Evolutionary conservation across 2,888 invertebrate species (phyloP).

Genomic region (Rhagium mordax): DNA sequence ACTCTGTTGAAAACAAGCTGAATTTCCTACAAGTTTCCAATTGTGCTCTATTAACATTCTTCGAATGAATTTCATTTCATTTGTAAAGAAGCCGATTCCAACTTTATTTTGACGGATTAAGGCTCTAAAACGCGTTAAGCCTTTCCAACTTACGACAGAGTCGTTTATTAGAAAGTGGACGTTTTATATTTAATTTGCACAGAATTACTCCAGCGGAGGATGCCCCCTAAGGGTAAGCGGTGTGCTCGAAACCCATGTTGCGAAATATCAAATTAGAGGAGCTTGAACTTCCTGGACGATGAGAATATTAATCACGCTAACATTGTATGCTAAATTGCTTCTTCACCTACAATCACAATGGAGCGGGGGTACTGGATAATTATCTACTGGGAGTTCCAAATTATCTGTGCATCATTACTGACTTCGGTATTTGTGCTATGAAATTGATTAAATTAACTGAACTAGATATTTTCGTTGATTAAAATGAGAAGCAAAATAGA

Average conservation of each 20-base stretch:
- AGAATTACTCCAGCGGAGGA: neutral
- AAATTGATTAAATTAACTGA: no score
- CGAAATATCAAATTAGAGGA: constrained; percentile 4
- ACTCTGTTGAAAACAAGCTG: neutral
- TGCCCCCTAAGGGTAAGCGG: neutral
- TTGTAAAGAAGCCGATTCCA: neutral
- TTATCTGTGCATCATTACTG: no score
- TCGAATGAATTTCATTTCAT: neutral
- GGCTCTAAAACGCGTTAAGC: neutral
- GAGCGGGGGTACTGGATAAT: neutral
- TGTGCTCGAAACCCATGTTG: neutral
- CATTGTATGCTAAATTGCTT: neutral
- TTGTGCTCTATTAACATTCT: neutral
- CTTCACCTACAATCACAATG: neutral
- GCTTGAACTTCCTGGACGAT: constrained; percentile 11
- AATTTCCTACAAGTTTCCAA: neutral
- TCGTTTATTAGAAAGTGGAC: constrained; percentile 5
- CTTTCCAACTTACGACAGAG: neutral
- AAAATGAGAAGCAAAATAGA: no score
- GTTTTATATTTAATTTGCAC: constrained; percentile 22
- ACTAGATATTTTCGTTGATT: no score
- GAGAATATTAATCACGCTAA: constrained; percentile 12
- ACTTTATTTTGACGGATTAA: neutral
- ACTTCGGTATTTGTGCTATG: no score
- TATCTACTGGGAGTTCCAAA: no score